These are phyloP conservation scores for Acanthaster planci DNA, from an alignment of 35 echinoderm and acorn worm genomes.

Conservation along the genomic window DNA sequence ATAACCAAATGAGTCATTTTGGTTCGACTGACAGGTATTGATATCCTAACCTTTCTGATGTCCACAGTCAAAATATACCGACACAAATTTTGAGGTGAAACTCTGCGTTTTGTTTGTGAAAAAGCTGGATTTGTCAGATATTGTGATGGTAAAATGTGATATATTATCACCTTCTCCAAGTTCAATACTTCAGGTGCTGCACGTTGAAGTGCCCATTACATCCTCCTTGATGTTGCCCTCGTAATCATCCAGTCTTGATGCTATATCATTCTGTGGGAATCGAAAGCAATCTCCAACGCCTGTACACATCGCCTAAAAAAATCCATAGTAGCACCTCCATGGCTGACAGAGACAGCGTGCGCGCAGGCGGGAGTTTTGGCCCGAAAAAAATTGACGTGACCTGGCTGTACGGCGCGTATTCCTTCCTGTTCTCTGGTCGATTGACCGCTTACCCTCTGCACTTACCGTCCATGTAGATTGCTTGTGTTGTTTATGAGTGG, in stretches of 20 bases:
- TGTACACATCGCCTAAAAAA: background rate
- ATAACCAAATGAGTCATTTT: no score
- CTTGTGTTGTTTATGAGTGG: background rate
- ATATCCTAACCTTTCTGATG: no score
- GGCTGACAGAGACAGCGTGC: background rate
- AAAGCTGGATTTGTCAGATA: no score
- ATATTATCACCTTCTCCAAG: no score
- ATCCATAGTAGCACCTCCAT: background rate
- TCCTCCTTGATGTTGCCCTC: no score
- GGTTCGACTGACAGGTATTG: no score
- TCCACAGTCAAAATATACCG: no score
- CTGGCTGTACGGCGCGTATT: background rate
- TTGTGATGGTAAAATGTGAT: no score
- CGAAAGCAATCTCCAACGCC: constrained; percentile 10
- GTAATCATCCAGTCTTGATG: background rate
- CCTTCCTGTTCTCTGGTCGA: constrained; percentile 12
- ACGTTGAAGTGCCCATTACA: no score
- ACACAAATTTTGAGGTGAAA: no score
- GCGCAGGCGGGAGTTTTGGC: background rate
- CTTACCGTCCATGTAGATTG: background rate
- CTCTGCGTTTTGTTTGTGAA: no score
- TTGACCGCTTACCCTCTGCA: background rate
- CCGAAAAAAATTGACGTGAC: constrained; percentile 10
- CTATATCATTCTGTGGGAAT: constrained; percentile 12
- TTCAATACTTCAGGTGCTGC: no score